Percentiles rank a stretch among this genome's conserved stretches.
Evolutionary conservation across 2,888 invertebrate genomes (phyloP).

Genomic region (Gisinianus flammeolus): DNA sequence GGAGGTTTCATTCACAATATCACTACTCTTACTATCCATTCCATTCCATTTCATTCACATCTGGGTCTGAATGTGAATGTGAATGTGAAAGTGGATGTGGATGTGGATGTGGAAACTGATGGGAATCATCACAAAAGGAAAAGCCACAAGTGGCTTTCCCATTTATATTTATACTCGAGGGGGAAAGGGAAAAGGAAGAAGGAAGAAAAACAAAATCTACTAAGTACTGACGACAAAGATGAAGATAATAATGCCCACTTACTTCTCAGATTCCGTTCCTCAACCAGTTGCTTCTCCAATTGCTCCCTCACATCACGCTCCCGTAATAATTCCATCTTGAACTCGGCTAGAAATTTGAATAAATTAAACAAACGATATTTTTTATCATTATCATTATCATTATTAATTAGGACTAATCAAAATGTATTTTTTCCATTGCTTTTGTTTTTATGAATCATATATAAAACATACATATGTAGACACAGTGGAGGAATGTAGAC

Average conservation of each 20-base stretch:
- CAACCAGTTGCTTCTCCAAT: slow-evolving; percentile 88
- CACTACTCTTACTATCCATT: slow-evolving; percentile 6
- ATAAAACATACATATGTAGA: too few species aligned
- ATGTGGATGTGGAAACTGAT: neutral
- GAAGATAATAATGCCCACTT: slow-evolving; percentile 63
- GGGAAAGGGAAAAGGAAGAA: neutral
- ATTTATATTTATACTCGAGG: neutral
- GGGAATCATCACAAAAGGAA: neutral
- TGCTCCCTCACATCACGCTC: slow-evolving; percentile 94
- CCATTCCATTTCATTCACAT: slow-evolving; percentile 25
- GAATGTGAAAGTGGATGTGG: neutral
- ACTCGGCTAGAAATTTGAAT: slow-evolving; percentile 73
- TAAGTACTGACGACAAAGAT: slow-evolving; percentile 9
- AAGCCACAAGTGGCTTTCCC: slow-evolving; percentile 27
- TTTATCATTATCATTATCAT: neutral
- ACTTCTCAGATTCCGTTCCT: slow-evolving; percentile 96
- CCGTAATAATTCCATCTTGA: slow-evolving; percentile 92
- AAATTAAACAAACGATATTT: slow-evolving; percentile 63
- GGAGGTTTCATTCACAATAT: slow-evolving; percentile 36
- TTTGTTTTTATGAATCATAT: neutral
- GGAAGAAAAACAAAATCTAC: neutral
- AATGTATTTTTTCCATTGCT: neutral
- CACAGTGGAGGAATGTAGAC: too few species aligned
- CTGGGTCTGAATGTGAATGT: neutral
- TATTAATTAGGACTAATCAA: neutral